Evolutionary conservation across 2,113 vertebrate species (phyloP).

Genomic region (Chloroceryle aenea): DNA sequence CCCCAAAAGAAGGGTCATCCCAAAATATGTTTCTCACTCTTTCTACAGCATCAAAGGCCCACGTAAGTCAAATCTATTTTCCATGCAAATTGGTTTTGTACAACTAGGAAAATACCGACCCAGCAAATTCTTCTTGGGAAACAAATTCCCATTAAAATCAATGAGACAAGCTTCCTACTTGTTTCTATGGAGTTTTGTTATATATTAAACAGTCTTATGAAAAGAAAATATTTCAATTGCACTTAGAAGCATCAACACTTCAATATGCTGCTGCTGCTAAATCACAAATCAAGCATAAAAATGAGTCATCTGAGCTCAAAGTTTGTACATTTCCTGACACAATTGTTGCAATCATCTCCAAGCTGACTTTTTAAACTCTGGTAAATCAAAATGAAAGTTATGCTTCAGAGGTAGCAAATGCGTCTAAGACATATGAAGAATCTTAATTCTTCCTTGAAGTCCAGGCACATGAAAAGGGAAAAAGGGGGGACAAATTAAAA

Average conservation of each 20-base stretch:
- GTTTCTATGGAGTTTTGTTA: slow-evolving; percentile 17
- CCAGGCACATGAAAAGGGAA: background rate
- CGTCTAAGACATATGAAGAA: background rate
- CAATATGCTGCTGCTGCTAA: slow-evolving; percentile 6
- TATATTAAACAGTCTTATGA: background rate
- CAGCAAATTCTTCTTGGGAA: slow-evolving; percentile 46
- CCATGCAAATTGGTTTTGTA: slow-evolving; percentile 30
- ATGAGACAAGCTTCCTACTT: slow-evolving; percentile 53
- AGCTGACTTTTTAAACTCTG: background rate
- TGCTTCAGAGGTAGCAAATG: background rate
- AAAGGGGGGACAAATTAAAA: background rate
- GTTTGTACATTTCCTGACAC: background rate
- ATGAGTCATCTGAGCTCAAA: background rate
- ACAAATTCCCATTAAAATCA: slow-evolving; percentile 52
- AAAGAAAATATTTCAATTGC: background rate
- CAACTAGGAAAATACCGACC: slow-evolving; percentile 13
- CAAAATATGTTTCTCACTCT: background rate
- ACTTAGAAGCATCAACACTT: slow-evolving; percentile 13
- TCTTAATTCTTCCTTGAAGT: background rate
- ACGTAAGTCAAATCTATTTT: slow-evolving; percentile 34
- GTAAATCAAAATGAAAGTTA: slow-evolving; percentile 18
- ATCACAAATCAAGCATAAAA: slow-evolving; percentile 38
- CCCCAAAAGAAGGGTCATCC: background rate
- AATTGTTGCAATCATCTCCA: background rate
- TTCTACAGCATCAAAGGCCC: slow-evolving; percentile 17